Evolutionary conservation across 2,113 vertebrate genomes (phyloP).

Genomic region (Donacobius atricapilla): DNA sequence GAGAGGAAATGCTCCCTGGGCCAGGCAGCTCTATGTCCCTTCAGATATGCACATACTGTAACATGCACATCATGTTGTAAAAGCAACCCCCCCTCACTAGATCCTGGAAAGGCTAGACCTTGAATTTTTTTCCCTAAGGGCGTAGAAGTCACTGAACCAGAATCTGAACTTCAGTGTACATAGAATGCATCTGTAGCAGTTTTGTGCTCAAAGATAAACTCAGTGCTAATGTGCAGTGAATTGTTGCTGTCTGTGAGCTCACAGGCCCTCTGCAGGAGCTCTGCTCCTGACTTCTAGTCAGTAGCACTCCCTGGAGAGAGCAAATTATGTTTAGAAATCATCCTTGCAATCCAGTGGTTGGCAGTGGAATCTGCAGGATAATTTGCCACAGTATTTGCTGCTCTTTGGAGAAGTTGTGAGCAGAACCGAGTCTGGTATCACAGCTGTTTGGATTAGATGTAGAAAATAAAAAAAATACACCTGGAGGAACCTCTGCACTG

Average conservation of each 20-base stretch:
- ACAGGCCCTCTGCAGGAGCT: background rate
- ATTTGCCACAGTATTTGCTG: background rate
- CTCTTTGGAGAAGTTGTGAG: background rate
- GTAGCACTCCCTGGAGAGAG: background rate
- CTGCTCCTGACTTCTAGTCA: background rate
- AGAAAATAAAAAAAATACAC: background rate
- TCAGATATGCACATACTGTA: too few species aligned
- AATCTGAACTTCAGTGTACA: background rate
- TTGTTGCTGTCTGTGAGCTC: background rate
- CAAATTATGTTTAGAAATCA: background rate
- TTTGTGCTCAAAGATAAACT: background rate
- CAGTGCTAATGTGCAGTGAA: background rate
- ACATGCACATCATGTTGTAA: too few species aligned
- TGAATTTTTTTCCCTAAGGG: background rate
- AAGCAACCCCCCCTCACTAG: background rate
- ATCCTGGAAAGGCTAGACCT: background rate
- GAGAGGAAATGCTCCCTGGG: too few species aligned
- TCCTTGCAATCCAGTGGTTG: background rate
- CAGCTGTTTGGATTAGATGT: background rate
- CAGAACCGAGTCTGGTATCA: background rate
- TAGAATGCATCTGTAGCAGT: background rate
- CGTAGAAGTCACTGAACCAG: background rate
- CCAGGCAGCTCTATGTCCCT: too few species aligned
- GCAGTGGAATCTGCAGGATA: background rate
- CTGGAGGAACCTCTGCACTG: accelerated